Evolutionary conservation across 2,797 vertebrate genomes (phyloP).

Genomic region (Gallinago solitaria): DNA sequence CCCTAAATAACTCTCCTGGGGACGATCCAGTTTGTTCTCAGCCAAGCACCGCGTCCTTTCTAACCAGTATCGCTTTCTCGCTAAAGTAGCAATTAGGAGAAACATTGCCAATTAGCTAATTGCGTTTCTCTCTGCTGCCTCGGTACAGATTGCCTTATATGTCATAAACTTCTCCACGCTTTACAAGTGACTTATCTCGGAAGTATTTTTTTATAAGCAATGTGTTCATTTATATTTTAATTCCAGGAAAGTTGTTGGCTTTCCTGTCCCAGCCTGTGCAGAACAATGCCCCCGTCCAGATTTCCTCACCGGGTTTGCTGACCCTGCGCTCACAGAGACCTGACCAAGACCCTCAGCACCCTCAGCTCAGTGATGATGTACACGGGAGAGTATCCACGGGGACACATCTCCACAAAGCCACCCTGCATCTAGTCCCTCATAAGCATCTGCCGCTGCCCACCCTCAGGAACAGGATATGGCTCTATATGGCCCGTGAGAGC

Average conservation of each 20-base stretch:
- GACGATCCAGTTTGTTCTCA: not conserved
- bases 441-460: not conserved
- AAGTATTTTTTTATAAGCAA: conserved; percentile 24
- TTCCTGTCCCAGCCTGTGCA: not conserved
- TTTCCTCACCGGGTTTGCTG: not conserved
- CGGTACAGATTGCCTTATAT: conserved; percentile 50
- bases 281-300: conserved; percentile 31
- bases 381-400: not conserved
- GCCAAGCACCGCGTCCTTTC: not conserved
- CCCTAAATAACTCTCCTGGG: not conserved
- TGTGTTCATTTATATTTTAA: conserved; percentile 43
- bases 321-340: not conserved
- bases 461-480: not conserved
- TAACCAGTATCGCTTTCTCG: not conserved
- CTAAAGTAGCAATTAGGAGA: conserved; percentile 14
- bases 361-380: not conserved
- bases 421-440: not conserved
- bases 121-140: conserved; percentile 41
- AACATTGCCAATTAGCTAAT: conserved; percentile 54
- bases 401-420: not conserved
- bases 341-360: not conserved
- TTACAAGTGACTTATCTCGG: conserved; percentile 26
- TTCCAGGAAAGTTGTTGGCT: conserved; percentile 53
- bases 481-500: not conserved
- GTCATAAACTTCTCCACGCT: not conserved